Conservation (phyloP, 2,797 vertebrate genomes). For the Rhyacichthys aspro region DNA sequence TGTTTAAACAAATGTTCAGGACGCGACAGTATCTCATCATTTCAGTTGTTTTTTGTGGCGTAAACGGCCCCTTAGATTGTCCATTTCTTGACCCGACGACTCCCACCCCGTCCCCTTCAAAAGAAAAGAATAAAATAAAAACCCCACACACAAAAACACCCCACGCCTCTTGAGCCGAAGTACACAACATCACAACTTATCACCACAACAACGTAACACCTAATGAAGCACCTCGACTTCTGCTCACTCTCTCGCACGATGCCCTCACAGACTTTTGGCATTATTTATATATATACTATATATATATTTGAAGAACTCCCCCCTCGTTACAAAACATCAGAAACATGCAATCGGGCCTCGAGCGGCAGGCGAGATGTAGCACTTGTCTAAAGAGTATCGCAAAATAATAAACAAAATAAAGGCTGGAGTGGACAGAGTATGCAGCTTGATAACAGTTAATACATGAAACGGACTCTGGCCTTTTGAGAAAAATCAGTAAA, state of each 20-base stretch:
- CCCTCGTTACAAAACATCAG: constrained; percentile 36
- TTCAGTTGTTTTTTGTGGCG: neutral
- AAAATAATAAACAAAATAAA: neutral
- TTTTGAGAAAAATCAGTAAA: constrained; percentile 27
- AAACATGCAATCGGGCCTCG: constrained; percentile 67
- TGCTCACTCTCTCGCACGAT: constrained; percentile 30
- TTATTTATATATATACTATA: constrained; percentile 26
- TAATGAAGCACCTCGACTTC: constrained; percentile 49
- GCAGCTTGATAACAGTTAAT: constrained; percentile 16
- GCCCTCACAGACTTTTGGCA: constrained; percentile 64
- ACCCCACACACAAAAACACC: constrained; percentile 13
- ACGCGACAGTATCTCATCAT: too few species aligned
- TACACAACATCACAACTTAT: constrained; percentile 67
- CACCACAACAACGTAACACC: constrained; percentile 70
- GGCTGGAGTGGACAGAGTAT: constrained; percentile 12
- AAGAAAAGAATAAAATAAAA: constrained; percentile 2
- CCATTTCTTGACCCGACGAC: constrained; percentile 43
- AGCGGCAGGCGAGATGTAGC: constrained; percentile 52
- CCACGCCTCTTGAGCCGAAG: constrained; percentile 43
- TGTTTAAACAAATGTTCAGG: too few species aligned
- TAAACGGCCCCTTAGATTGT: constrained; percentile 46
- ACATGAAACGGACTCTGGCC: constrained; percentile 5
- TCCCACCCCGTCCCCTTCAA: neutral
- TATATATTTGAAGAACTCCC: constrained; percentile 11
- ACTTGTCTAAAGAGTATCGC: constrained; percentile 56